Evolutionary conservation across 2,888 invertebrate genomes (phyloP).

Genomic region (Ophion ventricosus): DNA sequence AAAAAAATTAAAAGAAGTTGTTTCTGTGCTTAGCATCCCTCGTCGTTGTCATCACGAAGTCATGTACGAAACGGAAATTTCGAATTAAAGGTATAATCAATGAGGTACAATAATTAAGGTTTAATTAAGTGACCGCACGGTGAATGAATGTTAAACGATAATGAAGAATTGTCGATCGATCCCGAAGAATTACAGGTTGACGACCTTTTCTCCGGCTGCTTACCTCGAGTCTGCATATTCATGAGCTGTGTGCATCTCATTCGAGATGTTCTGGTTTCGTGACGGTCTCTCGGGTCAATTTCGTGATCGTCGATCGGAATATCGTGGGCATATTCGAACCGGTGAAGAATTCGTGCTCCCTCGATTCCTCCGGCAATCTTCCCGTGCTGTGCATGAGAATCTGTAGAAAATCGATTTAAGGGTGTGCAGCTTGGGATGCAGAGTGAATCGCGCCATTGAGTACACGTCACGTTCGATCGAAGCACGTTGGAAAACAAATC

Average conservation of each 20-base stretch:
- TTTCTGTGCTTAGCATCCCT: neutral
- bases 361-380: conserved; percentile 35
- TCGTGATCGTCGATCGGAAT: conserved; percentile 71
- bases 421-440: conserved; percentile 15
- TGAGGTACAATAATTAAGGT: neutral
- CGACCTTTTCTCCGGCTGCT: conserved; percentile 16
- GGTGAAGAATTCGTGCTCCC: conserved; percentile 36
- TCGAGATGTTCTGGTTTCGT: conserved; percentile 59
- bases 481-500: conserved; percentile 20
- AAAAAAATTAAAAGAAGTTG: neutral
- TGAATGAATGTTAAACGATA: neutral
- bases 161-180: neutral
- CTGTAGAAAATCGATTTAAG: neutral
- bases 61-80: neutral
- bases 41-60: neutral
- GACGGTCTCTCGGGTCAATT: conserved; percentile 67
- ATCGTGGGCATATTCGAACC: conserved; percentile 50
- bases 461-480: conserved; percentile 14
- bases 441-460: conserved; percentile 12
- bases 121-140: neutral
- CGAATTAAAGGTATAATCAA: neutral
- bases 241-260: conserved; percentile 33
- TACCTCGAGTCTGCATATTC: conserved; percentile 29
- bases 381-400: neutral
- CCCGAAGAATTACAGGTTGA: conserved; percentile 11